Evolutionary conservation across 2,888 invertebrate species (phyloP).

Genomic region (Microctonus hyperodae): DNA sequence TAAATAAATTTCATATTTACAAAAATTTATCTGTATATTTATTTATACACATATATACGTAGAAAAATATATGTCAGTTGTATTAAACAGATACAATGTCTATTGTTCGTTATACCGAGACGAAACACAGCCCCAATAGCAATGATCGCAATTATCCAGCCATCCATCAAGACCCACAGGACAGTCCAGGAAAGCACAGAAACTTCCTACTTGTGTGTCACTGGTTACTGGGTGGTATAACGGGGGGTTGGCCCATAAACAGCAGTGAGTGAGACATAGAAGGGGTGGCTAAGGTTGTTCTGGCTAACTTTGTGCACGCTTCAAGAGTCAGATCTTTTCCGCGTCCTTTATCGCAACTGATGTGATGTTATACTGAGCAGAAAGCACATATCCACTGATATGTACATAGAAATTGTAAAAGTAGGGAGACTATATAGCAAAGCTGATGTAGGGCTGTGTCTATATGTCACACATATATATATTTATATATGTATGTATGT

Average conservation of each 20-base stretch:
- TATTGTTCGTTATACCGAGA: constrained; percentile 31
- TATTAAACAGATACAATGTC: background rate
- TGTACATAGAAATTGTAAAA: background rate
- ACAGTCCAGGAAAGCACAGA: constrained; percentile 23
- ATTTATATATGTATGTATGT: background rate
- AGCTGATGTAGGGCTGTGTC: background rate
- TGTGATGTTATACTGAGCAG: constrained; percentile 22
- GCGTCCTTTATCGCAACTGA: constrained; percentile 18
- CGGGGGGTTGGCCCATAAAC: background rate
- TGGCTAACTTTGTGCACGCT: constrained; percentile 18
- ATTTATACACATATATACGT: too few relatives aligned
- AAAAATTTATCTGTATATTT: too few relatives aligned
- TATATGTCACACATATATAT: background rate
- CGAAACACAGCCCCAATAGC: constrained; percentile 36
- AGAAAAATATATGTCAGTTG: background rate
- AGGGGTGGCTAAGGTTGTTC: background rate
- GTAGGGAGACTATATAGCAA: background rate
- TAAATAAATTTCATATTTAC: too few relatives aligned
- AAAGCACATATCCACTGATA: background rate
- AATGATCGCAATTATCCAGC: constrained; percentile 42
- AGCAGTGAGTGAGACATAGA: background rate
- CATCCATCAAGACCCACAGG: constrained; percentile 37
- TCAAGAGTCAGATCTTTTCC: constrained; percentile 25
- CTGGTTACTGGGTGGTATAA: background rate
- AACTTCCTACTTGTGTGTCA: constrained; percentile 26